Conservation (phyloP, 2,113 vertebrate genomes). For the Tauraco erythrolophus region DNA sequence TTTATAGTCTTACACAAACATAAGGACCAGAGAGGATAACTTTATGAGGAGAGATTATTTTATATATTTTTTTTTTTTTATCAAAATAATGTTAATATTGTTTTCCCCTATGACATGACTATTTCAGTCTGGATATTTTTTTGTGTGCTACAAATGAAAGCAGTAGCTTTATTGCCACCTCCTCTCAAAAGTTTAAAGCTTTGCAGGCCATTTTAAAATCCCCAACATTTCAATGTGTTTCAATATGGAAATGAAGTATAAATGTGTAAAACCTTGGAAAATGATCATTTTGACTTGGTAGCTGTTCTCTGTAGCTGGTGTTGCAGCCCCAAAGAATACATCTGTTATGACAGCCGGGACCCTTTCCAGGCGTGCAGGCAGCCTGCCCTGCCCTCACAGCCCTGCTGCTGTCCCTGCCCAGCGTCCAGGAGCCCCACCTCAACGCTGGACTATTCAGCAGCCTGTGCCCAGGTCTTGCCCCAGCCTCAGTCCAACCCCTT, state of each 20-base stretch:
- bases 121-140: background rate
- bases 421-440: background rate
- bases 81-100: background rate
- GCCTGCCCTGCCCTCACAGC: rapidly evolving
- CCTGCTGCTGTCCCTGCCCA: rapidly evolving
- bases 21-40: background rate
- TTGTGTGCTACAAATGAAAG: background rate
- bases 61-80: background rate
- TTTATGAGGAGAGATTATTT: background rate
- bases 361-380: background rate
- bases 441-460: background rate
- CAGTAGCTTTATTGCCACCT: background rate
- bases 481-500: rapidly evolving
- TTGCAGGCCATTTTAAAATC: background rate
- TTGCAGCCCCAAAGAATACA: background rate
- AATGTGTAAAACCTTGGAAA: background rate
- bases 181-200: background rate
- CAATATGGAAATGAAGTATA: background rate
- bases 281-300: rapidly evolving
- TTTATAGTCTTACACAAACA: background rate
- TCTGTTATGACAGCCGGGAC: rapidly evolving
- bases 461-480: background rate
- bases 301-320: background rate
- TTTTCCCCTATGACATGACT: background rate
- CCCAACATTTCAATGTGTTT: background rate